phyloP scores from a whole-genome alignment of 2,797 vertebrate genomes.

The Coccyzus lansbergi region DNA sequence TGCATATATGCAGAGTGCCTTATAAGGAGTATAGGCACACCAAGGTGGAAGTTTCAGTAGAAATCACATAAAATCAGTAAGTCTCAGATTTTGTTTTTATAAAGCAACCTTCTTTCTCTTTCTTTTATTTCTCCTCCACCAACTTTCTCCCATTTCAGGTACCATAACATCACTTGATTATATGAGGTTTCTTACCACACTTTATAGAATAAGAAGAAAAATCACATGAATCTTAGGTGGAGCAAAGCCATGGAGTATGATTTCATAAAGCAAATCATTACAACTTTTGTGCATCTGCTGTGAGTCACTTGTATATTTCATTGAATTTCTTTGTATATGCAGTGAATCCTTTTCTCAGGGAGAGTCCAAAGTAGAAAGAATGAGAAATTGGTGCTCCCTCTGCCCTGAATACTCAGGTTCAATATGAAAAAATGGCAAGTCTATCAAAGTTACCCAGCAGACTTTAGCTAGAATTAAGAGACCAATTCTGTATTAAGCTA shows the following conservation, averaged over 20 bases:
- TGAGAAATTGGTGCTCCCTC: not conserved
- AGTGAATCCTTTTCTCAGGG: not conserved
- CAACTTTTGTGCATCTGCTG: not conserved
- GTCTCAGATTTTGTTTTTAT: not conserved
- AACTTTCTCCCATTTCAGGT: not conserved
- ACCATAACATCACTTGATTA: not conserved
- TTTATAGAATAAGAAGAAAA: not conserved
- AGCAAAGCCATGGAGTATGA: not conserved
- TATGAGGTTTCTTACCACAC: not conserved
- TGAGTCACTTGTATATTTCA: not conserved
- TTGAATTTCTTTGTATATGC: not conserved
- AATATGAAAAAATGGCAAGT: not conserved
- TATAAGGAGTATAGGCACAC: not conserved
- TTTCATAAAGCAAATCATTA: constrained; percentile 18
- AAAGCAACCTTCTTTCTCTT: not conserved
- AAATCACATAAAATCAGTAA: not conserved
- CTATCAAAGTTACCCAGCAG: not conserved
- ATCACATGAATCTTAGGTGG: not conserved
- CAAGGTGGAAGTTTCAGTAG: not conserved
- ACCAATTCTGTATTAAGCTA: not conserved
- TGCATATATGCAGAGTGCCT: not conserved
- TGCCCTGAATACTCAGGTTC: not conserved
- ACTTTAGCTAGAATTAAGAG: not conserved
- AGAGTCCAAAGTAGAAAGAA: not conserved
- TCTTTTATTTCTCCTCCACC: not conserved